phyloP scores from a whole-genome alignment of 2,888 invertebrate species.

The Teinopalpus imperialis region DNA sequence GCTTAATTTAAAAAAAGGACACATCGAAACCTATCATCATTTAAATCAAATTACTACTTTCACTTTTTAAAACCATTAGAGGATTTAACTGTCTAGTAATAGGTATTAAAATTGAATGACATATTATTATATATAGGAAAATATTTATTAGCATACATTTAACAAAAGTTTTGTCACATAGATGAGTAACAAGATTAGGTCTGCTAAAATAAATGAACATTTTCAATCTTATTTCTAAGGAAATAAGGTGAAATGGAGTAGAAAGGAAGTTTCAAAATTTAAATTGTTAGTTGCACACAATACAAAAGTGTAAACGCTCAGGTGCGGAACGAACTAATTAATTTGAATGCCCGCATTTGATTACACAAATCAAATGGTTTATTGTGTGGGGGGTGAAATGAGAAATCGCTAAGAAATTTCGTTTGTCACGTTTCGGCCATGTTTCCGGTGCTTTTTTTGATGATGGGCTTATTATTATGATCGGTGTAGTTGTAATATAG shows the following conservation, averaged over 20 bases:
- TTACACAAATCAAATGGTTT: conserved; percentile 80
- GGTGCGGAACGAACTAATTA: conserved; percentile 81
- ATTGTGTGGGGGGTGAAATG: conserved; percentile 72
- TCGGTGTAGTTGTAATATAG: conserved; percentile 32
- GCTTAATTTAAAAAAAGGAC: conserved; percentile 55
- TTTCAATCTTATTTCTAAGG: background rate
- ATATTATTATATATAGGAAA: background rate
- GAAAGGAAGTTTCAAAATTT: conserved; percentile 3
- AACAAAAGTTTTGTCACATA: conserved; percentile 22
- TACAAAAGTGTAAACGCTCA: conserved; percentile 67
- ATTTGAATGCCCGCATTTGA: conserved; percentile 80
- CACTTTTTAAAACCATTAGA: background rate
- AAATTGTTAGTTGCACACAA: conserved; percentile 39
- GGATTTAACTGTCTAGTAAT: background rate
- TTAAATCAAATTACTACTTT: conserved; percentile 13
- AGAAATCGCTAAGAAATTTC: conserved; percentile 80
- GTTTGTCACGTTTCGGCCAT: conserved; percentile 74
- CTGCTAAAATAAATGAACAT: background rate
- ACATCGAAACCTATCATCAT: conserved; percentile 45
- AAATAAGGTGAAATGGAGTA: conserved; percentile 15
- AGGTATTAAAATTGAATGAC: conserved; percentile 13
- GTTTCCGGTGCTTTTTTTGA: conserved; percentile 73
- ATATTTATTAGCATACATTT: conserved; percentile 1
- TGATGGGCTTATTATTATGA: conserved; percentile 60
- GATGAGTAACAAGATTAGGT: background rate